Evolutionary conservation across 2,113 vertebrate species (phyloP).

Genomic region (Paradisaea rubra): DNA sequence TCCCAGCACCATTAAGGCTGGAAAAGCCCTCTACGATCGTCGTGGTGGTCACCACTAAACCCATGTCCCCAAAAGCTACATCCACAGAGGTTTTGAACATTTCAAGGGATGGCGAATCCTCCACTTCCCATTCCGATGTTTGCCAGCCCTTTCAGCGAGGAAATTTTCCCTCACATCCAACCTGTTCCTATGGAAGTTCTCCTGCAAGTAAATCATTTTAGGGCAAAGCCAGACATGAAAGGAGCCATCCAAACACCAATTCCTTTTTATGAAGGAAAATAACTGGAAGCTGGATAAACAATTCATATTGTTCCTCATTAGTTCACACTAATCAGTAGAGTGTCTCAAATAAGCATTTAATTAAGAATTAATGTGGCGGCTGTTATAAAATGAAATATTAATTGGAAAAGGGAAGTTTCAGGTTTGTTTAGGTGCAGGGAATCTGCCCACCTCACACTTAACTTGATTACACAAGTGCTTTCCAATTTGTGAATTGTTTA

Average conservation of each 20-base stretch:
- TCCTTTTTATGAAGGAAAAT: background rate
- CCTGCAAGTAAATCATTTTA: background rate
- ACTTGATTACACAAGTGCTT: slow-evolving; percentile 55
- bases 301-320: slow-evolving; percentile 51
- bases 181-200: background rate
- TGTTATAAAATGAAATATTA: slow-evolving; percentile 58
- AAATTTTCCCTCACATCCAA: background rate
- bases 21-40: background rate
- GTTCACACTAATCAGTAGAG: slow-evolving; percentile 49
- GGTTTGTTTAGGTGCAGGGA: slow-evolving; percentile 42
- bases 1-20: background rate
- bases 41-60: background rate
- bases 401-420: slow-evolving; percentile 48
- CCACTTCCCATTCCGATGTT: no score
- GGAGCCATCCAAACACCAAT: background rate
- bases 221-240: background rate
- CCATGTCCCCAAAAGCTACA: background rate
- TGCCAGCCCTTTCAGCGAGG: background rate
- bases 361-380: slow-evolving; percentile 53
- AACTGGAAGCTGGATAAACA: slow-evolving; percentile 39
- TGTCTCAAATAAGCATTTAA: slow-evolving; percentile 61
- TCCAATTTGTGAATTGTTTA: slow-evolving; percentile 53
- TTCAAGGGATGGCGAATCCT: background rate
- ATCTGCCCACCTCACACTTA: background rate
- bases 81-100: background rate